These are phyloP conservation scores for Caenorhabditis zanzibari DNA, from an alignment of 2,888 invertebrate genomes.

Conservation along the genomic window DNA sequence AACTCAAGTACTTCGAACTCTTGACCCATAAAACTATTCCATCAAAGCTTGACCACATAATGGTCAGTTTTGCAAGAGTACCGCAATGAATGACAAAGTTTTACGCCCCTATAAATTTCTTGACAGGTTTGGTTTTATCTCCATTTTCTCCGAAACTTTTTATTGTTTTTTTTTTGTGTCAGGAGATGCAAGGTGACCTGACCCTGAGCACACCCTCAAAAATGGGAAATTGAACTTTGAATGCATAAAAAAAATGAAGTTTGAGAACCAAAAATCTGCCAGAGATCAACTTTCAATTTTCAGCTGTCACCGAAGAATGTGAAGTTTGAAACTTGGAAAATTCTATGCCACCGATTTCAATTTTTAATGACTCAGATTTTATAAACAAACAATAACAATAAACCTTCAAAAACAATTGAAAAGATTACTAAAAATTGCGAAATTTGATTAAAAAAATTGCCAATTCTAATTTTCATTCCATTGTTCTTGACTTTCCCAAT, in stretches of 20 bases:
- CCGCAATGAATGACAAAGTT: not conserved
- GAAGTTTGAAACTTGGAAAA: not conserved
- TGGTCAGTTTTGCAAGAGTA: too few relatives aligned
- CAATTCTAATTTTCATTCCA: not conserved
- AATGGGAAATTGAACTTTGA: conserved; percentile 1
- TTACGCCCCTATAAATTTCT: not conserved
- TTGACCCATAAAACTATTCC: too few relatives aligned
- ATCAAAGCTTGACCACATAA: not conserved
- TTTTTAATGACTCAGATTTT: not conserved
- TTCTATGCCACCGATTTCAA: not conserved
- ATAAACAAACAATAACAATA: conserved; percentile 2
- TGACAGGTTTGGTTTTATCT: conserved; percentile 21
- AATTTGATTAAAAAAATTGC: conserved; percentile 15
- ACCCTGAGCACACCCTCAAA: conserved; percentile 4
- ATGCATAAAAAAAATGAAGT: conserved; percentile 8
- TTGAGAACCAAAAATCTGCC: conserved; percentile 14
- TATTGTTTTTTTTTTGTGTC: not conserved
- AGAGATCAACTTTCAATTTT: conserved; percentile 20
- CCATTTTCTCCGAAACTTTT: conserved; percentile 4
- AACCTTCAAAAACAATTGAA: not conserved
- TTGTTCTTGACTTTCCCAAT: conserved; percentile 19
- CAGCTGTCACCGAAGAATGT: conserved; percentile 1
- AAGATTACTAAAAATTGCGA: conserved; percentile 10
- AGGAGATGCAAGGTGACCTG: conserved; percentile 7
- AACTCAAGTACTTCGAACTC: too few relatives aligned